phyloP scores from a whole-genome alignment of 1,140 invertebrate genomes.

The Calliphora vicina region DNA sequence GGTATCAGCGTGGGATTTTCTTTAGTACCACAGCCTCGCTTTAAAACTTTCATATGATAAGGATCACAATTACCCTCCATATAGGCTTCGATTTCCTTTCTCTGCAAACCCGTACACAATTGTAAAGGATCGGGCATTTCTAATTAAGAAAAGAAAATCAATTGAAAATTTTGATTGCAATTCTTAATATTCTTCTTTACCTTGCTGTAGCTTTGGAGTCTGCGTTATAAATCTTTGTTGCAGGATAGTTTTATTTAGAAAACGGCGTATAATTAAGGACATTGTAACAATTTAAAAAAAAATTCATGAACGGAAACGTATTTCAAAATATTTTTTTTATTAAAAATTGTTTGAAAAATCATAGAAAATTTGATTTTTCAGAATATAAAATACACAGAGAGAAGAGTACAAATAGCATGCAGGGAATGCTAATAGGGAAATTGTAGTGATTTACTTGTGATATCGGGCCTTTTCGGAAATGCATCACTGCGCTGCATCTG shows the following conservation, averaged over 20 bases:
- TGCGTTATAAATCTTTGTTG: not conserved
- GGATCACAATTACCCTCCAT: slow-evolving; percentile 88
- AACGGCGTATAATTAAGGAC: not conserved
- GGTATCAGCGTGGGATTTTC: slow-evolving; percentile 87
- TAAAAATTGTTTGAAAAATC: not conserved
- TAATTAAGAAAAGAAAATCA: slow-evolving; percentile 30
- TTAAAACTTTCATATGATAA: slow-evolving; percentile 78
- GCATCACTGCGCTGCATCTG: too few species aligned
- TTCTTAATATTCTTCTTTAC: not conserved
- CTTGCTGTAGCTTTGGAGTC: not conserved
- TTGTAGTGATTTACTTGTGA: too few species aligned
- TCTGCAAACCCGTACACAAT: slow-evolving; percentile 90
- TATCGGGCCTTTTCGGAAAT: too few species aligned
- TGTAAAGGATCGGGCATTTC: slow-evolving; percentile 83
- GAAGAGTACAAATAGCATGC: too few species aligned
- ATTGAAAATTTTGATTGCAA: not conserved
- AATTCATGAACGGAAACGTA: too few species aligned
- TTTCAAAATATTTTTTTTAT: too few species aligned
- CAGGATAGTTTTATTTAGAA: not conserved
- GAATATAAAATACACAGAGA: not conserved
- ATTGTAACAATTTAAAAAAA: not conserved
- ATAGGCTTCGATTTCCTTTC: slow-evolving; percentile 83
- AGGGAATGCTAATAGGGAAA: too few species aligned
- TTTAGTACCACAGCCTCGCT: slow-evolving; percentile 80
- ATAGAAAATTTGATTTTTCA: slow-evolving; percentile 1